A percentile compares a stretch with the other conserved stretches of the same genome.
phyloP scores from a whole-genome alignment of 2,113 vertebrate genomes.

The Lutjanus erythropterus region DNA sequence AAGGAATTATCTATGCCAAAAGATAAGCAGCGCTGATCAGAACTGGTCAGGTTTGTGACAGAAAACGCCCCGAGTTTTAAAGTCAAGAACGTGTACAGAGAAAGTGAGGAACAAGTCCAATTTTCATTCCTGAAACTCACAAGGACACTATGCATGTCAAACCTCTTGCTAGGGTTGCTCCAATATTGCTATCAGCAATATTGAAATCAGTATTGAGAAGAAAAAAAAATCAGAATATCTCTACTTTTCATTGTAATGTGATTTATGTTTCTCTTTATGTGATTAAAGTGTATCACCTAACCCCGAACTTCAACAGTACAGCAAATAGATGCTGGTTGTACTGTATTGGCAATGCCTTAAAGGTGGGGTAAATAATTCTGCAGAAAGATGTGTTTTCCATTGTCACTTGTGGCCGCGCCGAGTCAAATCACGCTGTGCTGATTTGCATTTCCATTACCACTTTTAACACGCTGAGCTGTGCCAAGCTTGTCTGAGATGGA shows the following conservation, averaged over 20 bases:
- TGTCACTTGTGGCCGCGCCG: no score
- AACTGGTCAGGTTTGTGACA: conserved; percentile 30
- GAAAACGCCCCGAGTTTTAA: conserved; percentile 14
- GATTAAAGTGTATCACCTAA: neutral
- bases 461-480: no score
- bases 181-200: no score
- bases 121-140: neutral
- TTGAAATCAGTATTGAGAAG: no score
- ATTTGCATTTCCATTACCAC: no score
- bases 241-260: neutral
- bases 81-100: neutral
- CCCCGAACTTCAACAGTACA: neutral
- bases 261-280: neutral
- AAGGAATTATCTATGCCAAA: conserved; percentile 64
- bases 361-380: no score
- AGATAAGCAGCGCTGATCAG: conserved; percentile 51
- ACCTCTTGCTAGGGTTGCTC: no score
- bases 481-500: no score
- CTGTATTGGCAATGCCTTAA: neutral
- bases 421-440: no score
- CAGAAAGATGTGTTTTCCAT: no score
- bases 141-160: no score
- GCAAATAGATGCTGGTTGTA: neutral
- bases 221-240: no score
- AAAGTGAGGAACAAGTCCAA: neutral